Conservation (phyloP, 2,888 invertebrate species). For the Drosophila demipolita region DNA sequence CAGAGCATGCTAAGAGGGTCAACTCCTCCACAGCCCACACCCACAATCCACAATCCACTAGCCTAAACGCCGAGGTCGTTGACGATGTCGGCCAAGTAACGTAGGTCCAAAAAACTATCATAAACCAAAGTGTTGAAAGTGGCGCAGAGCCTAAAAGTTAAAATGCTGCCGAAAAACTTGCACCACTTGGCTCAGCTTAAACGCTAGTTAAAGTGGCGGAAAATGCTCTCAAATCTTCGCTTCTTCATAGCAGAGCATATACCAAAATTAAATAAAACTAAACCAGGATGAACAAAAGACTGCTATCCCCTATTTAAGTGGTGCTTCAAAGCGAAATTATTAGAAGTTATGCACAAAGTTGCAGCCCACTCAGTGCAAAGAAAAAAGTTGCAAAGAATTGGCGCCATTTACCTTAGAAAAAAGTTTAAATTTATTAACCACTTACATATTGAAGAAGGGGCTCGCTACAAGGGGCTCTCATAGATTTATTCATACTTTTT, state of each 20-base stretch:
- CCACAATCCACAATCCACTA: background rate
- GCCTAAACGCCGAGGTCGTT: slow-evolving; percentile 4
- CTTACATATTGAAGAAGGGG: slow-evolving; percentile 37
- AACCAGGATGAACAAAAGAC: slow-evolving; percentile 37
- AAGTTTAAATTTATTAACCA: slow-evolving; percentile 34
- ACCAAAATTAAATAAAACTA: slow-evolving; percentile 47
- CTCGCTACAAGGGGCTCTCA: background rate
- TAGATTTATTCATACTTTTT: background rate
- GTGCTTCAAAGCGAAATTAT: slow-evolving; percentile 45
- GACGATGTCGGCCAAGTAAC: slow-evolving; percentile 15
- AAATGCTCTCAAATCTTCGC: slow-evolving; percentile 35
- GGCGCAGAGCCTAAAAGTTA: slow-evolving; percentile 68
- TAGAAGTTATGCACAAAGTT: slow-evolving; percentile 57
- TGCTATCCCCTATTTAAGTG: slow-evolving; percentile 29
- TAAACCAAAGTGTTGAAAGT: slow-evolving; percentile 71
- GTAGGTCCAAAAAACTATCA: slow-evolving; percentile 30
- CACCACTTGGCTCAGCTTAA: slow-evolving; percentile 60
- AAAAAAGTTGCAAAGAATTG: slow-evolving; percentile 14
- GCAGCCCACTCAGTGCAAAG: slow-evolving; percentile 23
- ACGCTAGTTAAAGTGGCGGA: slow-evolving; percentile 40
- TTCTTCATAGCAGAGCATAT: slow-evolving; percentile 25
- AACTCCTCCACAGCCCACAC: background rate
- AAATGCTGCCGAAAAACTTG: slow-evolving; percentile 55
- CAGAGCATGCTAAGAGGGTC: slow-evolving; percentile 63
- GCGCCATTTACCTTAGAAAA: slow-evolving; percentile 5